Conservation (phyloP, 2,888 invertebrate species). For the Candidula unifasciata region DNA sequence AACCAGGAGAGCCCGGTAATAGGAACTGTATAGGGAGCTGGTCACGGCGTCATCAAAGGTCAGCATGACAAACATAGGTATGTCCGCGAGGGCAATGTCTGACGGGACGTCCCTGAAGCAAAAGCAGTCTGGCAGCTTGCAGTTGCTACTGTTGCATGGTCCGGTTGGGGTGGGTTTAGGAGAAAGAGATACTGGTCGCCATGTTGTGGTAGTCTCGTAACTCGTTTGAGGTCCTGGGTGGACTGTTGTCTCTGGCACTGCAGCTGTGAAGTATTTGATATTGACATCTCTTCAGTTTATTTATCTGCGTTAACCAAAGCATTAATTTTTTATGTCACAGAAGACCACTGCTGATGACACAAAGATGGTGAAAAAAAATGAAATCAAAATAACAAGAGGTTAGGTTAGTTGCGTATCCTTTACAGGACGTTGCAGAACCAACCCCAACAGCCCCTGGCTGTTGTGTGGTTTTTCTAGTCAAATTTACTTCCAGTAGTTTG, state of each 20-base stretch:
- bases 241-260: not conserved
- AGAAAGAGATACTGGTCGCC: no score
- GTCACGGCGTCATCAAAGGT: constrained; percentile 32
- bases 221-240: not conserved
- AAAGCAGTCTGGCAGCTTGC: constrained; percentile 28
- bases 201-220: not conserved
- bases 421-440: no score
- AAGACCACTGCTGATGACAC: no score
- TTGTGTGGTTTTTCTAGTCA: no score
- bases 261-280: not conserved
- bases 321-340: no score
- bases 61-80: constrained; percentile 34
- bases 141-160: constrained; percentile 1
- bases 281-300: no score
- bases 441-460: no score
- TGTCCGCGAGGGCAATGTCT: not conserved
- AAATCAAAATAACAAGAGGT: no score
- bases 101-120: constrained; percentile 5
- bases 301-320: no score
- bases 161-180: not conserved
- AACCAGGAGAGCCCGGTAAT: constrained; percentile 17
- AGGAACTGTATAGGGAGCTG: not conserved
- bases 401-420: no score
- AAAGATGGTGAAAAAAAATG: no score
- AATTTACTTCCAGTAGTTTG: no score